Base-by-base conservation (phyloP, 2,888 invertebrate species). In the Eudasyphora cyanicolor region DNA sequence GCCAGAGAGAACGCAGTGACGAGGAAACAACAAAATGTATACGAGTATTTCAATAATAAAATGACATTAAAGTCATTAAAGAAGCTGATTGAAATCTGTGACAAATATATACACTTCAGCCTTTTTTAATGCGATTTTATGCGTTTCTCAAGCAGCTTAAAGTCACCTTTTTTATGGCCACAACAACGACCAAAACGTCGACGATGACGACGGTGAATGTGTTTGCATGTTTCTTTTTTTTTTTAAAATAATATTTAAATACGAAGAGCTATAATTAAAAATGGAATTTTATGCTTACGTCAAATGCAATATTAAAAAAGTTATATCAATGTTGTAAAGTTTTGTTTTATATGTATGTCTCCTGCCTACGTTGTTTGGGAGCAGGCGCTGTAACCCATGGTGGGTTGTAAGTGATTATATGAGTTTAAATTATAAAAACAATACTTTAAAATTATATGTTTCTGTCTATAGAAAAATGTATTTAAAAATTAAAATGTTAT, bases 131-230 rank as follows among this genome's bases (percentile, higher is more conserved):
- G 67, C 78, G 71, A 71, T 54, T 76, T 76, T 67, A 79, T 79
- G 76, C 62, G 67, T 57, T 57, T 76, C 76, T 67, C 79, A 76
- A 82, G 70, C 82, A 67, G 82, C 82, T 82, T 82, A 79, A 49
- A 67, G 27, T 67, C 21, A 69, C 64, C 60, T 57, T 24, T 24
- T 57, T 57, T 24, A 24, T 57, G 57, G 24, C 27, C 27, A 57
- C 57, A 24, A 57, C 4, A 45, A 24, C 57, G 27, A 12, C 12
- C 8, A 7, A 27, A n/a, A n/a, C n/a, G n/a, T n/a, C n/a, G n/a
- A n/a, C n/a, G n/a, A n/a, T n/a, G n/a, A n/a, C n/a, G n/a, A n/a
- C n/a, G n/a, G n/a, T n/a, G n/a, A n/a, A n/a, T n/a, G n/a, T n/a
- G n/a, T n/a, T n/a, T n/a, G n/a, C n/a, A n/a, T n/a, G 27, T 24